A percentile compares a stretch with the other conserved stretches of the same genome.
phyloP scores from a whole-genome alignment of 2,797 vertebrate genomes.

The Hydrocynus forskahlii region DNA sequence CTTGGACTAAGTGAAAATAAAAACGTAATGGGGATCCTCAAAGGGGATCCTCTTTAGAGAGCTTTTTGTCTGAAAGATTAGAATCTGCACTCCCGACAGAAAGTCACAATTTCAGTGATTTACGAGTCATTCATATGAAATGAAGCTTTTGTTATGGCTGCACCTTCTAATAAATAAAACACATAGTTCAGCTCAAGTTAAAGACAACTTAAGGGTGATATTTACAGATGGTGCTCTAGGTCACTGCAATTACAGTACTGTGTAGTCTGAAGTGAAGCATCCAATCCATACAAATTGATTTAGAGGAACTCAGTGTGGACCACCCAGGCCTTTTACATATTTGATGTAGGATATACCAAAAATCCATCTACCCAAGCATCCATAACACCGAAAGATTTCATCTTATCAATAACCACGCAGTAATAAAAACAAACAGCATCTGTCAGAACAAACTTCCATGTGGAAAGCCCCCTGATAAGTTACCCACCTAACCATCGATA shows the following conservation, averaged over 20 bases:
- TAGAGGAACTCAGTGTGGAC: neutral
- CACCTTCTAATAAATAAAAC: no score
- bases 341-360: neutral
- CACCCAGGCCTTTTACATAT: neutral
- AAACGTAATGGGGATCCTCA: no score
- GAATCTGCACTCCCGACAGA: no score
- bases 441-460: neutral
- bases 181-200: neutral
- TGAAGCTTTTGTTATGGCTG: no score
- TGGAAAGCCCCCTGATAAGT: neutral
- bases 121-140: no score
- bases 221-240: no score
- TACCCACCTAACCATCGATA: neutral
- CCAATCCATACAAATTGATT: neutral
- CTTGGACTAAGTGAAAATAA: no score
- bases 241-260: neutral
- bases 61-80: no score
- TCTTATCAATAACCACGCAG: neutral
- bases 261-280: neutral
- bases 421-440: neutral
- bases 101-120: no score
- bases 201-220: neutral
- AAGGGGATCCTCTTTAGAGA: no score
- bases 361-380: neutral
- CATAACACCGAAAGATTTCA: neutral